Evolutionary conservation across 2,113 vertebrate genomes (phyloP).

Genomic region (Gallinago media): DNA sequence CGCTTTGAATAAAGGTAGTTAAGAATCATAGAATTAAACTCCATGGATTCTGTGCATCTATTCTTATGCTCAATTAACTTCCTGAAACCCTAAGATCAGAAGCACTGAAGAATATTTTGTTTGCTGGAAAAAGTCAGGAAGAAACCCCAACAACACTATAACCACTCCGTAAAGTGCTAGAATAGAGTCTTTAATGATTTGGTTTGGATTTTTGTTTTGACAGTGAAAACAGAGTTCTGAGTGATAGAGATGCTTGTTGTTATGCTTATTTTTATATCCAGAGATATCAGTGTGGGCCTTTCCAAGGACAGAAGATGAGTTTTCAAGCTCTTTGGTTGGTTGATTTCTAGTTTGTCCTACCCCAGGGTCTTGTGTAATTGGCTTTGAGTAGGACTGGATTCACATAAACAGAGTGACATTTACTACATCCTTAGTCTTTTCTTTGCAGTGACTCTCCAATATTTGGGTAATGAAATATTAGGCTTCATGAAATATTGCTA

Average conservation of each 20-base stretch:
- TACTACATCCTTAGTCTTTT: conserved; percentile 54
- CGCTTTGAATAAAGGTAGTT: not conserved
- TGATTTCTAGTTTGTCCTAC: conserved; percentile 72
- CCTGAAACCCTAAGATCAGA: not conserved
- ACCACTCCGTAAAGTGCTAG: conserved; percentile 48
- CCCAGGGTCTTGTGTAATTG: conserved; percentile 79
- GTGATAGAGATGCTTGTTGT: conserved; percentile 67
- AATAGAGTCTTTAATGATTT: conserved; percentile 40
- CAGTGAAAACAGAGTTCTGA: not conserved
- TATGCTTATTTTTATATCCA: conserved; percentile 76
- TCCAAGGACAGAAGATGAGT: conserved; percentile 91
- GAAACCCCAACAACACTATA: not conserved
- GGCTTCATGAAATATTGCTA: conserved; percentile 18
- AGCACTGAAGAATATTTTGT: not conserved
- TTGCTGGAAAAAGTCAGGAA: not conserved
- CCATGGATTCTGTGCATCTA: not conserved
- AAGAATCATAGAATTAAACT: not conserved
- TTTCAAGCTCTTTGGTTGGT: conserved; percentile 78
- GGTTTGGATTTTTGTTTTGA: not conserved
- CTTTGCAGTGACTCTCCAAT: conserved; percentile 21
- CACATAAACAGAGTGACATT: conserved; percentile 67
- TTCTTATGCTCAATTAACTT: not conserved
- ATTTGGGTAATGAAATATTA: conserved; percentile 32
- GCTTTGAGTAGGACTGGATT: conserved; percentile 70
- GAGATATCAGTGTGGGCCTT: conserved; percentile 75